Conservation (phyloP, 2,797 vertebrate genomes). For the Brachyalestes nurse region DNA sequence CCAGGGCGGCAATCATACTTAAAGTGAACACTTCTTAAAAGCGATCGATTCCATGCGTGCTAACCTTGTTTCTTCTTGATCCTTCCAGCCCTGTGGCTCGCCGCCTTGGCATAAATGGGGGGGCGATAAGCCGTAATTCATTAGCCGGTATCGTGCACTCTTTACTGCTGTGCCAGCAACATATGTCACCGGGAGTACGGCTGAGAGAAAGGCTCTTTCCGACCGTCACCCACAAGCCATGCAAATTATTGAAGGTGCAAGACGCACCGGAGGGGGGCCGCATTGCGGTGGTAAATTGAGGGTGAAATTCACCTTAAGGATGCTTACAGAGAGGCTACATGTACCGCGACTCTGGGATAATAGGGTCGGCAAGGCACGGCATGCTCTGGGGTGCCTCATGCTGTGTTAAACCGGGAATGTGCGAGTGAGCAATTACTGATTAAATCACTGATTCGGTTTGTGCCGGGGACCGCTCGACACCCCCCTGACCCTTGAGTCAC, state of each 20-base stretch:
- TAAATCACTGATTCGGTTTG: slow-evolving; percentile 51
- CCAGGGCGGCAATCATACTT: not conserved
- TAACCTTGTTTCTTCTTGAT: slow-evolving; percentile 16
- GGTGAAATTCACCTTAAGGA: slow-evolving; percentile 70
- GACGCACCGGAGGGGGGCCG: slow-evolving; percentile 47
- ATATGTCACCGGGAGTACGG: slow-evolving; percentile 60
- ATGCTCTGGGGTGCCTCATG: slow-evolving; percentile 53
- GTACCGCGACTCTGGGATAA: slow-evolving; percentile 57
- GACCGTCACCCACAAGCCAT: slow-evolving; percentile 60
- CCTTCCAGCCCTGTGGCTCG: slow-evolving; percentile 16
- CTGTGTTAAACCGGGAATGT: slow-evolving; percentile 67
- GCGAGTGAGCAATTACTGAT: slow-evolving; percentile 67
- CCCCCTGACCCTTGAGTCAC: slow-evolving; percentile 64
- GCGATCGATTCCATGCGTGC: slow-evolving; percentile 36
- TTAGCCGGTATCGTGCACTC: slow-evolving; percentile 62
- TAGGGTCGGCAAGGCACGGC: slow-evolving; percentile 54
- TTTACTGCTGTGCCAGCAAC: slow-evolving; percentile 67
- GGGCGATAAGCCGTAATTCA: slow-evolving; percentile 65
- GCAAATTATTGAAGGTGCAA: slow-evolving; percentile 59
- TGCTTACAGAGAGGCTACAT: slow-evolving; percentile 37
- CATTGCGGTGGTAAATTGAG: slow-evolving; percentile 62
- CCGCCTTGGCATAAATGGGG: slow-evolving; percentile 47
- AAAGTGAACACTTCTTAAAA: slow-evolving; percentile 20
- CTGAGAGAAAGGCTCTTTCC: slow-evolving; percentile 57
- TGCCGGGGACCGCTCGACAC: slow-evolving; percentile 49